These are phyloP conservation scores for Yasuhikotakia modesta DNA, from an alignment of 2,797 vertebrate species.

Conservation along the genomic window DNA sequence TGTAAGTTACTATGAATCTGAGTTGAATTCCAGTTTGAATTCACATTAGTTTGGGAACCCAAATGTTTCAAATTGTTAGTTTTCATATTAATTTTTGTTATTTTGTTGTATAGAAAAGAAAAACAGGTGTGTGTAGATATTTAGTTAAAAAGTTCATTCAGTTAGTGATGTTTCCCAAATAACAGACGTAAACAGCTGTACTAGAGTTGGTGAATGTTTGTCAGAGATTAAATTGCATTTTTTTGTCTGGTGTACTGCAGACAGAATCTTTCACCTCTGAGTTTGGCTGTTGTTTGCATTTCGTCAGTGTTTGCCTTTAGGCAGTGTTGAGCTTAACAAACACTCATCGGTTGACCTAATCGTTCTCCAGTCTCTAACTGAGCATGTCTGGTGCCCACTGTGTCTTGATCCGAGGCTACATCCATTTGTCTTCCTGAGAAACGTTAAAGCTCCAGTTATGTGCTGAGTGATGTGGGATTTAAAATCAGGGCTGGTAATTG, in stretches of 20 bases:
- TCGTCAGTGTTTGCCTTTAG: conserved; percentile 64
- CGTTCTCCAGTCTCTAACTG: conserved; percentile 63
- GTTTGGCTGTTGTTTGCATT: conserved; percentile 63
- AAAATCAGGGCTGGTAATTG: neutral
- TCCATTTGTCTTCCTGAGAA: conserved; percentile 43
- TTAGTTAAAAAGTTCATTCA: too few species aligned
- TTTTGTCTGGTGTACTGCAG: conserved; percentile 27
- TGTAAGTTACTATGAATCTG: too few species aligned
- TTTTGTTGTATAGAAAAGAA: too few species aligned
- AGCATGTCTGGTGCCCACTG: conserved; percentile 61
- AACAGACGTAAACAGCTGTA: neutral
- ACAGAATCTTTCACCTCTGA: conserved; percentile 58
- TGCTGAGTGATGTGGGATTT: neutral
- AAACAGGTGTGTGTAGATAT: too few species aligned
- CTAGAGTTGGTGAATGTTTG: neutral
- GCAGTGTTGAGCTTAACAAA: conserved; percentile 62
- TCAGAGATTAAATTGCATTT: neutral
- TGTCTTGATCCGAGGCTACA: conserved; percentile 61
- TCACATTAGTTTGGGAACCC: too few species aligned
- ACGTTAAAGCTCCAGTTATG: neutral
- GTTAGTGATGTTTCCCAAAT: neutral
- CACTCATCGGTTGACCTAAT: conserved; percentile 71
- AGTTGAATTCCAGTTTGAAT: too few species aligned
- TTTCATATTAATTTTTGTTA: too few species aligned
- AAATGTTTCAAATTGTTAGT: too few species aligned